Evolutionary conservation across 1,140 invertebrate species (phyloP).

Genomic region (Drosophila littoralis): DNA sequence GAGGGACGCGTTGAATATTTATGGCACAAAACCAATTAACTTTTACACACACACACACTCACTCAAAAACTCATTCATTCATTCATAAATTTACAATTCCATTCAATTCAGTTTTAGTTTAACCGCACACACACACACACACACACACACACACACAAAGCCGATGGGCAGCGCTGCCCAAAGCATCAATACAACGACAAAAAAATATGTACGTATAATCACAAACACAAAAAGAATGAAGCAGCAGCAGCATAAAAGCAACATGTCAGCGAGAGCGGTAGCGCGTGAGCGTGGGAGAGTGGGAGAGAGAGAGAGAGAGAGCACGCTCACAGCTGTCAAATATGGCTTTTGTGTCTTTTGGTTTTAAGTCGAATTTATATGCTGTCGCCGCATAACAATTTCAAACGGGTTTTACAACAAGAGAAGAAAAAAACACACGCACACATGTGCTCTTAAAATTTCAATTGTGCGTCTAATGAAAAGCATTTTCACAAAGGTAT

Average conservation of each 20-base stretch:
- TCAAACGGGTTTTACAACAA: conserved; percentile 63
- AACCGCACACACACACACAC: conserved; percentile 39
- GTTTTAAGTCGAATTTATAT: conserved; percentile 50
- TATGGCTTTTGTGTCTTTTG: conserved; percentile 49
- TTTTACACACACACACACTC: conserved; percentile 54
- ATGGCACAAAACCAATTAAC: conserved; percentile 67
- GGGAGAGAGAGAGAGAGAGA: conserved; percentile 12
- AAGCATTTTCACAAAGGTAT: conserved; percentile 73
- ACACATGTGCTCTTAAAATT: conserved; percentile 39
- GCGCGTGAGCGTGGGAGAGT: conserved; percentile 21
- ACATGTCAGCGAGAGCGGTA: conserved; percentile 41
- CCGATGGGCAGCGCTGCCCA: conserved; percentile 32
- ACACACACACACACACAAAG: conserved; percentile 7
- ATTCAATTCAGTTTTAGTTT: conserved; percentile 81
- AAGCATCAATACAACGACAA: conserved; percentile 51
- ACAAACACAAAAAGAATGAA: conserved; percentile 46
- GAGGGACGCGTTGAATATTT: conserved; percentile 35
- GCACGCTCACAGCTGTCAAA: conserved; percentile 65
- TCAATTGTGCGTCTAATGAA: conserved; percentile 52
- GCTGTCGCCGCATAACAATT: conserved; percentile 65
- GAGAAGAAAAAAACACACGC: conserved; percentile 25
- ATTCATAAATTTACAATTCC: conserved; percentile 82
- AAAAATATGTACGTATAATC: conserved; percentile 41
- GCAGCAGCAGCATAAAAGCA: conserved; percentile 51
- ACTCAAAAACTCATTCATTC: conserved; percentile 73